Conservation (phyloP, 2,797 vertebrate species). For the Amazonetta brasiliensis region DNA sequence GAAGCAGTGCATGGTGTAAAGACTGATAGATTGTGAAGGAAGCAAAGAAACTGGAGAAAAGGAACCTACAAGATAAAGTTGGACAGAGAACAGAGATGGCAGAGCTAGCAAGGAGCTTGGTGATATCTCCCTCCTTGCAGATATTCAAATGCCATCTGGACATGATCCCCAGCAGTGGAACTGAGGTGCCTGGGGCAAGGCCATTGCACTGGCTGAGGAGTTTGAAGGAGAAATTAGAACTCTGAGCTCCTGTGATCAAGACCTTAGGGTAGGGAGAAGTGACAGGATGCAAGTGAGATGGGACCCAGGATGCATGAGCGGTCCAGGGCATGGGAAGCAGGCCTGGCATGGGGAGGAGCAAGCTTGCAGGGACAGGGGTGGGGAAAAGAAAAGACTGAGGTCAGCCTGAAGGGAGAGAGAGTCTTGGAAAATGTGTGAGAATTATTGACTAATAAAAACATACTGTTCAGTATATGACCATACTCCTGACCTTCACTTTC, state of each 20-base stretch:
- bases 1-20: neutral
- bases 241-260: neutral
- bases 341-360: accelerated
- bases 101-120: neutral
- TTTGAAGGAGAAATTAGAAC: neutral
- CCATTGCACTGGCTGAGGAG: neutral
- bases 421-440: neutral
- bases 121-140: neutral
- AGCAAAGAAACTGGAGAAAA: neutral
- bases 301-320: accelerated
- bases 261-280: neutral
- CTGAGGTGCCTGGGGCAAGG: neutral
- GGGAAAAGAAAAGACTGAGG: neutral
- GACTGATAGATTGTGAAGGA: neutral
- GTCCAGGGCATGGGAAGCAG: neutral
- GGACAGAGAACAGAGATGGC: neutral
- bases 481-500: neutral
- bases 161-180: neutral
- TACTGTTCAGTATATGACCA: neutral
- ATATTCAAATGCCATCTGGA: neutral
- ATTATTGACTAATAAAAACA: neutral
- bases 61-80: neutral
- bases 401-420: neutral
- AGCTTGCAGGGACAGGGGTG: neutral
- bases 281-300: neutral